These are phyloP conservation scores for Agonum fuliginosum DNA, from an alignment of 2,888 invertebrate genomes.

Conservation along the genomic window DNA sequence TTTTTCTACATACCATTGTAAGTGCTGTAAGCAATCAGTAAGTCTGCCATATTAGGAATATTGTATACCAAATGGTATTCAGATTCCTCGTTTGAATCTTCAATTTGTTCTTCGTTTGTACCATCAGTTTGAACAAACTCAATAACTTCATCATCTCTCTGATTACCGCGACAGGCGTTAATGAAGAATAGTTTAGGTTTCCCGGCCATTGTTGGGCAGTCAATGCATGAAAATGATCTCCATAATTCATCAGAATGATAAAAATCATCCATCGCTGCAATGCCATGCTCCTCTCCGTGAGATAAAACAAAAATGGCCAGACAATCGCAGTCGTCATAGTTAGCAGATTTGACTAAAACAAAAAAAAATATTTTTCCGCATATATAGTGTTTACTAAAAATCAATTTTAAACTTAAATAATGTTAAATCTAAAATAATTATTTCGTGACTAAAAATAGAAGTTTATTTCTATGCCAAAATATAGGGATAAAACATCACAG, in stretches of 20 bases:
- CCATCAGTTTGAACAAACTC: slow-evolving; percentile 13
- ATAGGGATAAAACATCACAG: too few relatives aligned
- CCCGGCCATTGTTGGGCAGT: slow-evolving; percentile 72
- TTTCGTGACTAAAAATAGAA: too few relatives aligned
- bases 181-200: slow-evolving; percentile 76
- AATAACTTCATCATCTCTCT: background rate
- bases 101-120: background rate
- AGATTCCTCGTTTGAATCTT: background rate
- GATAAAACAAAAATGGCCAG: slow-evolving; percentile 34
- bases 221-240: slow-evolving; percentile 71
- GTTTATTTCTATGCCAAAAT: too few relatives aligned
- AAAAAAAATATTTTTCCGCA: slow-evolving; percentile 2
- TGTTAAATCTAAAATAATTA: too few relatives aligned
- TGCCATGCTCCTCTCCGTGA: background rate
- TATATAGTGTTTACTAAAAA: too few relatives aligned
- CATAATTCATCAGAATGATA: slow-evolving; percentile 72
- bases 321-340: slow-evolving; percentile 19
- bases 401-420: too few relatives aligned
- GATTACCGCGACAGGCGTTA: slow-evolving; percentile 37
- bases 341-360: background rate
- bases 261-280: slow-evolving; percentile 68
- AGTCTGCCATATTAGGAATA: slow-evolving; percentile 11
- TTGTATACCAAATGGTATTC: background rate
- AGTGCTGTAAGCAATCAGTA: slow-evolving; percentile 24
- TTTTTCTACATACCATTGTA: slow-evolving; percentile 38